These are phyloP conservation scores for Dasypolia templi DNA, from an alignment of 2,888 invertebrate genomes.

Conservation along the genomic window DNA sequence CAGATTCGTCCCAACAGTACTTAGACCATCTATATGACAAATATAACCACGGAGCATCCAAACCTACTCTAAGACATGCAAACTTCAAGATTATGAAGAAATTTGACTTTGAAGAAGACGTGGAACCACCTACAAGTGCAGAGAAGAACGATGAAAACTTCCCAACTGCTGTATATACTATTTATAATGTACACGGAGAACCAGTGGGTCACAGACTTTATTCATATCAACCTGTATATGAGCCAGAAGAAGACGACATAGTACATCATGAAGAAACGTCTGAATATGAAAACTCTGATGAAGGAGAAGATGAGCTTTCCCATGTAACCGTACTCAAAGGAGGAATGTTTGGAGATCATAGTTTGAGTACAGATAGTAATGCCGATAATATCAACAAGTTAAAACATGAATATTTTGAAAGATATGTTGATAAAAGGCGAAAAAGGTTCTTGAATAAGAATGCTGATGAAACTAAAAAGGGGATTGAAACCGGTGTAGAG, in stretches of 20 bases:
- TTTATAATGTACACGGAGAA: constrained; percentile 87
- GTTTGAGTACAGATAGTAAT: constrained; percentile 66
- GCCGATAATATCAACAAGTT: constrained; percentile 82
- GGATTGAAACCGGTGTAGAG: constrained; percentile 72
- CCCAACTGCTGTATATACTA: constrained; percentile 87
- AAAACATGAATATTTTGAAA: constrained; percentile 87
- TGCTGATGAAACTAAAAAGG: constrained; percentile 74
- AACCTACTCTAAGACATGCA: constrained; percentile 86
- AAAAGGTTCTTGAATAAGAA: constrained; percentile 83
- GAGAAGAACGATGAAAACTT: constrained; percentile 78
- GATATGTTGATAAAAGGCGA: constrained; percentile 84
- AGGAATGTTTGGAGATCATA: constrained; percentile 81
- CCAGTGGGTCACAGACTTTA: constrained; percentile 87
- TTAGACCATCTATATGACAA: constrained; percentile 85
- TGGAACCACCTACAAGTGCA: constrained; percentile 70
- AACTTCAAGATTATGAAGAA: constrained; percentile 88
- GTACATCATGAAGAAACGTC: constrained; percentile 78
- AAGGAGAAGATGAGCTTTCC: constrained; percentile 77
- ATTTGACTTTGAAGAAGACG: constrained; percentile 82
- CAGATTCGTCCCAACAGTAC: constrained; percentile 77
- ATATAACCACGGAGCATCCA: constrained; percentile 83
- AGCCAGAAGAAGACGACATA: constrained; percentile 84
- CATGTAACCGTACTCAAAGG: constrained; percentile 87
- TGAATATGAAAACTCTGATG: constrained; percentile 80
- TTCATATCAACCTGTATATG: constrained; percentile 88